A percentile compares a stretch with the other conserved stretches of the same genome.
Evolutionary conservation across 2,888 invertebrate genomes (phyloP).

Genomic region (Hypomecis punctinalis): DNA sequence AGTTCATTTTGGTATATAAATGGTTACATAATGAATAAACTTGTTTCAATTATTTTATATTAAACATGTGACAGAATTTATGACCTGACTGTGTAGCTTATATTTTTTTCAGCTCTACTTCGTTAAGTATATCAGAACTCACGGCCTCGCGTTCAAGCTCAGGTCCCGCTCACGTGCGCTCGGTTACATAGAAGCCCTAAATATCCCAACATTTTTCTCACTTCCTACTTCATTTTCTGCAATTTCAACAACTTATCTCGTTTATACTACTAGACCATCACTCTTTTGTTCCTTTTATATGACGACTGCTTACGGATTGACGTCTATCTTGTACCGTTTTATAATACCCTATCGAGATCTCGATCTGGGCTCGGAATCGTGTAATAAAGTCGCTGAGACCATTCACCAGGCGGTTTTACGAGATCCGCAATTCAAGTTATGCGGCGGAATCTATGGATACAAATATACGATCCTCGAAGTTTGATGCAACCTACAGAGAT

Average conservation of each 20-base stretch:
- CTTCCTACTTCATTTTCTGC: background rate
- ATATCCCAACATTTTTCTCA: background rate
- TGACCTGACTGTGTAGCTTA: too few species aligned
- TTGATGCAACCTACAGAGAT: conserved; percentile 53
- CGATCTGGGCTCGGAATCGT: conserved; percentile 45
- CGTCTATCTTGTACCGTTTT: conserved; percentile 41
- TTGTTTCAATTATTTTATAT: too few species aligned
- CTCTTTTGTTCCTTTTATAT: conserved; percentile 18
- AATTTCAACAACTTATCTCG: conserved; percentile 13
- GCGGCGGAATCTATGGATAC: conserved; percentile 52
- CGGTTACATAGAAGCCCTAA: background rate
- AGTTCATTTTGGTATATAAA: too few species aligned
- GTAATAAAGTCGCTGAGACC: conserved; percentile 54
- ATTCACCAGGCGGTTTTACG: conserved; percentile 58
- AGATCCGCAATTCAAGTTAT: conserved; percentile 60
- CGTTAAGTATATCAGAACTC: too few species aligned
- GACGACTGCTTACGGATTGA: conserved; percentile 20
- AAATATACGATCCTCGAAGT: conserved; percentile 44
- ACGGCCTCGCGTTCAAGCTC: background rate
- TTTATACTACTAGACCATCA: conserved; percentile 10
- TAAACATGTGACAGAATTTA: too few species aligned
- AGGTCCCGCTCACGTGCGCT: too few species aligned
- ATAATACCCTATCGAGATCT: conserved; percentile 46
- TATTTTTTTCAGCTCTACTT: too few species aligned
- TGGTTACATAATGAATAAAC: too few species aligned